Evolutionary conservation across 2,113 vertebrate species (phyloP).

Genomic region (Oreochromis spilurus): DNA sequence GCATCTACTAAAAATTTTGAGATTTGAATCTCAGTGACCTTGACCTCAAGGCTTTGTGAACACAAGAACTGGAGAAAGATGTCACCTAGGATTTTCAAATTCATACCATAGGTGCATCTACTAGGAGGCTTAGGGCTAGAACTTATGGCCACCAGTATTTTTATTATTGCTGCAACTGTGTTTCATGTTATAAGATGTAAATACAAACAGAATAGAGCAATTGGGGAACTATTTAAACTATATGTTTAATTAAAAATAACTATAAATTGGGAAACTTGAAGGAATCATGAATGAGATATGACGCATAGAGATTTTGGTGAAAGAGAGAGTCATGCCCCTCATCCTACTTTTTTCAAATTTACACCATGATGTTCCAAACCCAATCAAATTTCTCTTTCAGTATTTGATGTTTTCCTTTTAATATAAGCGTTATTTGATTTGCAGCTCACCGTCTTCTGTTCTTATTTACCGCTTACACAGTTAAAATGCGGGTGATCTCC

Average conservation of each 20-base stretch:
- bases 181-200: neutral
- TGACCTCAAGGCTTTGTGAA: neutral
- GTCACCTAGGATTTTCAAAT: neutral
- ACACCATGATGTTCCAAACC: neutral
- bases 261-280: neutral
- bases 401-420: neutral
- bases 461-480: neutral
- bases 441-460: neutral
- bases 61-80: neutral
- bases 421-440: neutral
- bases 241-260: neutral
- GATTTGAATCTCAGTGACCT: neutral
- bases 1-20: neutral
- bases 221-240: neutral
- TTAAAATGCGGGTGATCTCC: neutral
- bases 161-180: neutral
- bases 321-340: neutral
- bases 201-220: neutral
- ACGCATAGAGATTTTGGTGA: neutral
- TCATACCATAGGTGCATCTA: accelerated
- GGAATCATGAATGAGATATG: neutral
- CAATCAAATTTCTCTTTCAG: neutral
- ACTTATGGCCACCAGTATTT: neutral
- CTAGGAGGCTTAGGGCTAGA: neutral
- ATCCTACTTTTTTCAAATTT: neutral